These are phyloP conservation scores for Chalcosyrphus nemorum DNA, from an alignment of 2,888 invertebrate genomes.

Conservation along the genomic window DNA sequence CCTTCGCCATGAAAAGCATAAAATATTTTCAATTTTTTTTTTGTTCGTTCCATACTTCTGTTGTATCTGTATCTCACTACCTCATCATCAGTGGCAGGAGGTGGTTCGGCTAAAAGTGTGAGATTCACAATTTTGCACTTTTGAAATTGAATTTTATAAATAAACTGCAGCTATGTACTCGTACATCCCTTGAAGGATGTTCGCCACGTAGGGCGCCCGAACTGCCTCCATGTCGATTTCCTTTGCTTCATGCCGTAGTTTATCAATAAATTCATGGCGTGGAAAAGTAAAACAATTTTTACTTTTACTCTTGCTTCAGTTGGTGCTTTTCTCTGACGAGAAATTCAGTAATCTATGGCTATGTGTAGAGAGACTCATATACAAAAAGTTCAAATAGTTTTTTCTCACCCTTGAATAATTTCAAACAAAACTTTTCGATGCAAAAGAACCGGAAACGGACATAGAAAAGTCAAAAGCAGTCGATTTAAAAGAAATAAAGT, in stretches of 20 bases:
- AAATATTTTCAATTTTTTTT: neutral
- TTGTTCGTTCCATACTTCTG: neutral
- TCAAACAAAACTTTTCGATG: constrained; percentile 49
- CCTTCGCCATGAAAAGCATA: neutral
- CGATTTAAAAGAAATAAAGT: too few relatives aligned
- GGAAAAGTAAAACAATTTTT: constrained; percentile 55
- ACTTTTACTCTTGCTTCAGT: neutral
- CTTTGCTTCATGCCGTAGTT: constrained; percentile 1
- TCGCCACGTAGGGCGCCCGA: neutral
- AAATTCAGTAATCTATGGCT: neutral
- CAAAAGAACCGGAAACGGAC: constrained; percentile 44
- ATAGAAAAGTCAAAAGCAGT: constrained; percentile 13
- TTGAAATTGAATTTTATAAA: constrained; percentile 44
- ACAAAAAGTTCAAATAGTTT: constrained; percentile 40
- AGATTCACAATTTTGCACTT: constrained; percentile 4
- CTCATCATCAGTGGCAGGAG: neutral
- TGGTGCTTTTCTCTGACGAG: neutral
- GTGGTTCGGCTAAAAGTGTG: constrained; percentile 24
- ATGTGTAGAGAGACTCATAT: too few relatives aligned
- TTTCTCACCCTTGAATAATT: constrained; percentile 50
- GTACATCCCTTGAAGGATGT: constrained; percentile 21
- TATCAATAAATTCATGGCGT: constrained; percentile 56
- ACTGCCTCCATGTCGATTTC: constrained; percentile 22
- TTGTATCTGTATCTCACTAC: neutral
- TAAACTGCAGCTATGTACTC: constrained; percentile 18